Percentiles rank a stretch among this genome's conserved stretches.
Evolutionary conservation across 2,888 invertebrate species (phyloP).

Genomic region (Hoplodrina ambigua): DNA sequence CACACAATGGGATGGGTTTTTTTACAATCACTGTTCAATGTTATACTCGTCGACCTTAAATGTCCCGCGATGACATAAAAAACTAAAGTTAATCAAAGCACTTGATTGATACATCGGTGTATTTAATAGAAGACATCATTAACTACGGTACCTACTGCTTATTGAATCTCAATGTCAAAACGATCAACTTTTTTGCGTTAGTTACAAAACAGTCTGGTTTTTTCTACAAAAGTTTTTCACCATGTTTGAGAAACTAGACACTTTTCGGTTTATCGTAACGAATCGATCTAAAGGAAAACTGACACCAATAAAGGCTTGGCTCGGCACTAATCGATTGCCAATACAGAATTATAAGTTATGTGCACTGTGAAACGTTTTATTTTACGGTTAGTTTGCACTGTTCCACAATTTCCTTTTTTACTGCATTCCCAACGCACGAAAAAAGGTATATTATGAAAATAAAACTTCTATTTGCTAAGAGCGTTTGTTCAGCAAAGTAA

Average conservation of each 20-base stretch:
- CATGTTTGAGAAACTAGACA: slow-evolving; percentile 69
- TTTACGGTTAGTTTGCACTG: slow-evolving; percentile 66
- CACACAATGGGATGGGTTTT: slow-evolving; percentile 55
- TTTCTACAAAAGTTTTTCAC: slow-evolving; percentile 64
- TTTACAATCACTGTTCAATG: slow-evolving; percentile 54
- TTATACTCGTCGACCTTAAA: slow-evolving; percentile 64
- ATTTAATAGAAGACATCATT: slow-evolving; percentile 33
- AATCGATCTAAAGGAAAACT: slow-evolving; percentile 77
- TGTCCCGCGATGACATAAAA: slow-evolving; percentile 50
- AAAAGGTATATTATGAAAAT: slow-evolving; percentile 42
- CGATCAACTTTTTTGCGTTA: slow-evolving; percentile 43
- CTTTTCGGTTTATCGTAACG: slow-evolving; percentile 73
- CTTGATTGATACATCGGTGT: slow-evolving; percentile 55
- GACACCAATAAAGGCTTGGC: slow-evolving; percentile 70
- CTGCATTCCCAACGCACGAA: slow-evolving; percentile 23
- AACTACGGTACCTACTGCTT: slow-evolving; percentile 11
- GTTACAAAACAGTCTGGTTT: slow-evolving; percentile 58
- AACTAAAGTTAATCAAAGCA: slow-evolving; percentile 54
- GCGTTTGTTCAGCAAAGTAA: slow-evolving; percentile 25
- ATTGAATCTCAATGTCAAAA: slow-evolving; percentile 59
- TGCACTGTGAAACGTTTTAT: slow-evolving; percentile 70
- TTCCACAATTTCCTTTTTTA: slow-evolving; percentile 62
- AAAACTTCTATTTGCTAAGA: slow-evolving; percentile 22
- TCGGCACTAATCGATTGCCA: slow-evolving; percentile 78
- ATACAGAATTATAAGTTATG: slow-evolving; percentile 74